Evolutionary conservation across 2,888 invertebrate species (phyloP).

Genomic region (Altica lythri): DNA sequence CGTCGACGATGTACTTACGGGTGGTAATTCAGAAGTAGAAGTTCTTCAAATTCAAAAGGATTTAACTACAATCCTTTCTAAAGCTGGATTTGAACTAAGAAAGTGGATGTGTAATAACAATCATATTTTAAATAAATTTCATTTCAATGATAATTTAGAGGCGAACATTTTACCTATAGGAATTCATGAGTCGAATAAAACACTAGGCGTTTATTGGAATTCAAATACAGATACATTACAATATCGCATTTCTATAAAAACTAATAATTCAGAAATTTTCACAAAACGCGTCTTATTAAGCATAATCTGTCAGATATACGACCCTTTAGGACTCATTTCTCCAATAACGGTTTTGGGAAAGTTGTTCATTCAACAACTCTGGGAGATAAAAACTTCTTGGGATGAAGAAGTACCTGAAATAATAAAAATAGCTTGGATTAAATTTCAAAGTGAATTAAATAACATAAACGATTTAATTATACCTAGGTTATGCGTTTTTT

Average conservation of each 20-base stretch:
- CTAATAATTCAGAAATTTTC: neutral
- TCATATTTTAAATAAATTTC: conserved; percentile 8
- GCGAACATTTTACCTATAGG: conserved; percentile 15
- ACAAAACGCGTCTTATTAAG: conserved; percentile 26
- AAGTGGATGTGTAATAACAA: conserved; percentile 23
- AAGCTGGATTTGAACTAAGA: conserved; percentile 22
- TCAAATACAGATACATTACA: conserved; percentile 21
- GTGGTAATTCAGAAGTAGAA: conserved; percentile 23
- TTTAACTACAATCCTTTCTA: conserved; percentile 7
- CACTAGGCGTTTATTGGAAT: conserved; percentile 26
- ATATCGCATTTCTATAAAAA: conserved; percentile 10
- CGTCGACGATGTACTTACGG: conserved; percentile 46
- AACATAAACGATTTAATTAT: conserved; percentile 5
- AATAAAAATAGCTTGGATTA: neutral
- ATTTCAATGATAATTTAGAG: conserved; percentile 10
- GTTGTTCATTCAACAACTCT: conserved; percentile 27
- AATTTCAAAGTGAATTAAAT: conserved; percentile 1
- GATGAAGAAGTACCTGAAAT: conserved; percentile 24
- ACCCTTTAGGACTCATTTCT: conserved; percentile 24
- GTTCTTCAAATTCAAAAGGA: conserved; percentile 17
- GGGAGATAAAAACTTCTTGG: conserved; percentile 26
- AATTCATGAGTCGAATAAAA: conserved; percentile 24
- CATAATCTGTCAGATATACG: conserved; percentile 28
- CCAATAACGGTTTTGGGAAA: conserved; percentile 25
- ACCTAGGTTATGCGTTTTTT: conserved; percentile 2